Conservation (phyloP, 2,113 vertebrate species). For the Telmatochromis sp. region DNA sequence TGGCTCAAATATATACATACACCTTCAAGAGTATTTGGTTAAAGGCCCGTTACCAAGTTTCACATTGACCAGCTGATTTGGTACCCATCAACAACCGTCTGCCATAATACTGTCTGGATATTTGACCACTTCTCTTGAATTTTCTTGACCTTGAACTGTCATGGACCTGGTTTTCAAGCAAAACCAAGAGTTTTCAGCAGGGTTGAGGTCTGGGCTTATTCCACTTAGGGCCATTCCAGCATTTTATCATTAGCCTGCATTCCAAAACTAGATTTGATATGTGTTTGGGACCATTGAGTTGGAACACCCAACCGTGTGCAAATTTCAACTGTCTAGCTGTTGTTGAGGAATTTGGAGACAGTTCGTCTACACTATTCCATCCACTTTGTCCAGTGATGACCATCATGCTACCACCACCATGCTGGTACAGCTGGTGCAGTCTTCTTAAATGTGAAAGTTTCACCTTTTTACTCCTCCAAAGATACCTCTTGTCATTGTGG, state of each 20-base stretch:
- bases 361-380: neutral
- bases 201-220: neutral
- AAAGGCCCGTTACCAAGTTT: neutral
- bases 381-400: neutral
- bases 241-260: neutral
- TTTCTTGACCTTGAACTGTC: neutral
- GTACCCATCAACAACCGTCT: neutral
- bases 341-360: neutral
- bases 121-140: neutral
- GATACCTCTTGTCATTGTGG: neutral
- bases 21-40: neutral
- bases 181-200: neutral
- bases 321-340: neutral
- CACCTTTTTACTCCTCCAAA: neutral
- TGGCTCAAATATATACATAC: neutral
- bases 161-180: neutral
- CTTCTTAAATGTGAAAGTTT: neutral
- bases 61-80: neutral
- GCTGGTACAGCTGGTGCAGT: neutral
- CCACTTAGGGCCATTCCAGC: neutral
- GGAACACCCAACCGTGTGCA: neutral
- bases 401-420: neutral
- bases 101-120: neutral
- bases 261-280: neutral
- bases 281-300: neutral